These are phyloP conservation scores for Neotoma lepida DNA, from an alignment of 2,113 vertebrate species.

Conservation along the genomic window DNA sequence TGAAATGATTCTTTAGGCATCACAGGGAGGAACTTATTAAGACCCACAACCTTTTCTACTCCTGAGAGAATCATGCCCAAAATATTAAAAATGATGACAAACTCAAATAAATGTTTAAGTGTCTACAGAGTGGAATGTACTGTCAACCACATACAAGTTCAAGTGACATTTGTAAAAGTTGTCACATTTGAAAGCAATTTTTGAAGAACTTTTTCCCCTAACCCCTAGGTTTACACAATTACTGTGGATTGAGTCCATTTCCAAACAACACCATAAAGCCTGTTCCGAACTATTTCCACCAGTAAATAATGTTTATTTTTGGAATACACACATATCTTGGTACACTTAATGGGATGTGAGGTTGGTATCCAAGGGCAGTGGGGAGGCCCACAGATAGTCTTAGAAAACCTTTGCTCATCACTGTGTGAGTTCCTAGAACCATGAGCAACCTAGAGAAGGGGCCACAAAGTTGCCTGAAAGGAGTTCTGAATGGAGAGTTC, in stretches of 20 bases:
- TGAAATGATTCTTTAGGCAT: neutral
- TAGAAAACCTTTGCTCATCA: neutral
- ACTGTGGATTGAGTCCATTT: neutral
- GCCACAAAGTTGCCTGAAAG: too few relatives aligned
- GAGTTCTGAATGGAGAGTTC: neutral
- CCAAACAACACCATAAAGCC: neutral
- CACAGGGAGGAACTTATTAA: neutral
- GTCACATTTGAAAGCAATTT: constrained; percentile 33
- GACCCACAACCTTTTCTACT: neutral
- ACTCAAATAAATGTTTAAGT: constrained; percentile 8
- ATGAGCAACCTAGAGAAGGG: neutral
- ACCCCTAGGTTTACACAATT: neutral
- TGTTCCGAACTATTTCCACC: neutral
- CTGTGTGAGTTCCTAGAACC: neutral
- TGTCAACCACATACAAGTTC: neutral
- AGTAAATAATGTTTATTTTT: neutral
- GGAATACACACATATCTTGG: neutral
- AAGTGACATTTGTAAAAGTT: neutral
- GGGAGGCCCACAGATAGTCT: neutral
- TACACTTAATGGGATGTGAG: neutral
- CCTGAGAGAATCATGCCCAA: neutral
- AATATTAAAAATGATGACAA: constrained; percentile 27
- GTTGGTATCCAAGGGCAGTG: neutral
- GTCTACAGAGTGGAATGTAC: constrained; percentile 4
- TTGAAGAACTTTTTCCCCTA: neutral